Conservation (phyloP, 2,113 vertebrate genomes). For the Brachionichthys hirsutus region DNA sequence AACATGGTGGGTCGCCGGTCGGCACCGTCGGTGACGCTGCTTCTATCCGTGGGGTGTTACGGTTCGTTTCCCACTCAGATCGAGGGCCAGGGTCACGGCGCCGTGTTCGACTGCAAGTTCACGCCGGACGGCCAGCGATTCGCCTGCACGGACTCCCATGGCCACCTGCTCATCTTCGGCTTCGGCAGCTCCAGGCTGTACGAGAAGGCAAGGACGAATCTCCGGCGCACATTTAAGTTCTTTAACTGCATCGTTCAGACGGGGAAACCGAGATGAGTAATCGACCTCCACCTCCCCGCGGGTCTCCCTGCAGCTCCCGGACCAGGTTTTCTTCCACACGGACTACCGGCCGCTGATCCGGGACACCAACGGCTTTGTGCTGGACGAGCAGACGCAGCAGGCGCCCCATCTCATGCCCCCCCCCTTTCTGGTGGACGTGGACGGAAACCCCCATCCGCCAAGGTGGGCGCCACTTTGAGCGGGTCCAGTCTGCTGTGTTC, state of each 20-base stretch:
- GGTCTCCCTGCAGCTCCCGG: slow-evolving; percentile 84
- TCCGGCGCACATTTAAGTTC: too few relatives aligned
- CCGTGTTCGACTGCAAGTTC: slow-evolving; percentile 98
- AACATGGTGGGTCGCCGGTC: slow-evolving; percentile 84
- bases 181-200: slow-evolving; percentile 93
- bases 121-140: slow-evolving; percentile 95
- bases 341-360: slow-evolving; percentile 94
- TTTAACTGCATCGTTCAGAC: background rate
- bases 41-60: too few relatives aligned
- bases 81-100: slow-evolving; percentile 95
- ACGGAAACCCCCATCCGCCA: slow-evolving; percentile 96
- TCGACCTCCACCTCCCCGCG: background rate
- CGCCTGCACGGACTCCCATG: slow-evolving; percentile 96
- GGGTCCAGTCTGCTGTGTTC: background rate
- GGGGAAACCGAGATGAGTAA: background rate
- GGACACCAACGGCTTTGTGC: slow-evolving; percentile 91
- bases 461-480: slow-evolving; percentile 67
- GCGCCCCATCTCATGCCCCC: slow-evolving; percentile 98
- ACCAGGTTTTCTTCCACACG: slow-evolving; percentile 99
- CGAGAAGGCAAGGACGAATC: slow-evolving; percentile 83
- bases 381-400: slow-evolving; percentile 98
- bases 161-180: slow-evolving; percentile 94
- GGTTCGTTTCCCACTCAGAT: slow-evolving; percentile 77
- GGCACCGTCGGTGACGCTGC: background rate
- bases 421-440: slow-evolving; percentile 95